Evolutionary conservation across 2,113 vertebrate genomes (phyloP).

Genomic region (Pseudopodoces humilis): DNA sequence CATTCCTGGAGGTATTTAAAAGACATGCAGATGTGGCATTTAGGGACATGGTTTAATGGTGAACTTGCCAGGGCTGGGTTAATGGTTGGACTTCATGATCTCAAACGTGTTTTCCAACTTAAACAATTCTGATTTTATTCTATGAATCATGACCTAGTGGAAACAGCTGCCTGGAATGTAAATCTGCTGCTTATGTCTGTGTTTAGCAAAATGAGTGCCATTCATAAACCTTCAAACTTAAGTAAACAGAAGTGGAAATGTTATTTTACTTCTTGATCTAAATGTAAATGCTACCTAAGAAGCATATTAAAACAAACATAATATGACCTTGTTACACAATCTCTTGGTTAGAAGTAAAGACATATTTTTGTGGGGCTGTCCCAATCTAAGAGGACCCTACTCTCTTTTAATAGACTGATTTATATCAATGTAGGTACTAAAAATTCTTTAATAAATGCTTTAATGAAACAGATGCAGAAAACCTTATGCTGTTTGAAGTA

Average conservation of each 20-base stretch:
- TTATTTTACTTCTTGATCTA: neutral
- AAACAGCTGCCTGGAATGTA: neutral
- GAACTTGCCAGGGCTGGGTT: neutral
- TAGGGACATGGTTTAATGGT: neutral
- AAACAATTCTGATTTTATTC: neutral
- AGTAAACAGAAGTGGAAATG: neutral
- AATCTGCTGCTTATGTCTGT: neutral
- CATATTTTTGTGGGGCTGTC: neutral
- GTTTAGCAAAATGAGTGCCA: neutral
- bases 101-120: neutral
- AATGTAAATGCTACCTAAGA: neutral
- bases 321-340: neutral
- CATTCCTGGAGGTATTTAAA: neutral
- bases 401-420: neutral
- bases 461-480: neutral
- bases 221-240: neutral
- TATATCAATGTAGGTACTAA: neutral
- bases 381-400: neutral
- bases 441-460: neutral
- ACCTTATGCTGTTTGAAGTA: neutral
- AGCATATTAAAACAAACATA: neutral
- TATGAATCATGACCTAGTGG: neutral
- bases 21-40: neutral
- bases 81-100: neutral
- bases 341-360: neutral